Conservation (phyloP, 2,113 vertebrate species). For the Numenius arquata region DNA sequence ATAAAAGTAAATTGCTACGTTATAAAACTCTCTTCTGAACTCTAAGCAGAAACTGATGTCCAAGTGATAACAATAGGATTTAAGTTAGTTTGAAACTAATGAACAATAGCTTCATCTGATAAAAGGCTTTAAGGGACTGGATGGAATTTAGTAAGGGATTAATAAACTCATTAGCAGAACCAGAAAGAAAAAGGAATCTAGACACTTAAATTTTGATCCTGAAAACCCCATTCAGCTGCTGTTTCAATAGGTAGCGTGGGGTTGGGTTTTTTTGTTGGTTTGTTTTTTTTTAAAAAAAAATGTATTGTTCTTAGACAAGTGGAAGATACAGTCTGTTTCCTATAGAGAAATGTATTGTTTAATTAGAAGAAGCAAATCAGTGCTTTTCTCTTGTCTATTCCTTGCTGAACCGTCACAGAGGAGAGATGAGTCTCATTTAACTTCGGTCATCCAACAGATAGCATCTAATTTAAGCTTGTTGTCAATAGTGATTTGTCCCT, state of each 20-base stretch:
- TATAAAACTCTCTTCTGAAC: background rate
- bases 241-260: background rate
- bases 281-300: too few species aligned
- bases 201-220: background rate
- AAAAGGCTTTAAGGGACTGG: background rate
- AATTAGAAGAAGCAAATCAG: background rate
- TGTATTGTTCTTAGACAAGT: background rate
- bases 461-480: slow-evolving; percentile 16
- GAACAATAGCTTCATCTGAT: background rate
- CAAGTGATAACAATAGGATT: background rate
- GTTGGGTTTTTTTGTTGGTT: fast-evolving
- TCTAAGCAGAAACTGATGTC: background rate
- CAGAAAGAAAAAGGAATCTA: background rate
- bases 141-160: background rate
- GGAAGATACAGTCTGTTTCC: background rate
- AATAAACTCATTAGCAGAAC: background rate
- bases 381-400: background rate
- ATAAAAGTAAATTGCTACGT: slow-evolving; percentile 1
- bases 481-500: slow-evolving; percentile 15
- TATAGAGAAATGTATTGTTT: background rate
- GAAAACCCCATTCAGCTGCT: background rate
- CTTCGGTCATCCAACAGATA: background rate
- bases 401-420: background rate
- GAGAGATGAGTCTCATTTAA: background rate
- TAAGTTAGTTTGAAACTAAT: background rate